phyloP scores from a whole-genome alignment of 2,888 invertebrate species.

The Caradrina clavipalpis region DNA sequence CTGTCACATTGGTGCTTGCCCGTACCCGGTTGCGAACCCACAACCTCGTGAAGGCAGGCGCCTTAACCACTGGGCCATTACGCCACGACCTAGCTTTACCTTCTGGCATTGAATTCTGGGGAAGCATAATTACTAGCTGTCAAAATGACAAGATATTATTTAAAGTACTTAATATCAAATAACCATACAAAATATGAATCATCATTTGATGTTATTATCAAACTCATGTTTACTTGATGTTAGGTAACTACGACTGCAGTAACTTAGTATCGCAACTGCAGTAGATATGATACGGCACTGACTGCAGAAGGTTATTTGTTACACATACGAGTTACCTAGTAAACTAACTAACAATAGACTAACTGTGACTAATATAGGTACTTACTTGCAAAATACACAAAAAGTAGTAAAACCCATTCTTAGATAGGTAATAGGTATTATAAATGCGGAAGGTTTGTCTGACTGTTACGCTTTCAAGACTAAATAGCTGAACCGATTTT shows the following conservation, averaged over 20 bases:
- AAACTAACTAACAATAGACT: constrained; percentile 22
- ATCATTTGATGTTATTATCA: background rate
- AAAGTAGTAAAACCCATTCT: constrained; percentile 2
- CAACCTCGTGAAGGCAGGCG: no score
- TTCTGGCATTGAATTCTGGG: background rate
- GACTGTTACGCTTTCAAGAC: no score
- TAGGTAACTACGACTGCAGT: background rate
- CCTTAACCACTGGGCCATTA: no score
- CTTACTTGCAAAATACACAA: constrained; percentile 21
- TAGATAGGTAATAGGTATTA: no score
- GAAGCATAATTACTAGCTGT: background rate
- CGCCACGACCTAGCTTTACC: no score
- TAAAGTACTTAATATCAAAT: background rate
- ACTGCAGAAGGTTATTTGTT: constrained; percentile 30
- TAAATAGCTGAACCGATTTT: no score
- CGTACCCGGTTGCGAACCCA: no score
- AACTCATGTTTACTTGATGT: background rate
- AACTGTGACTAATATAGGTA: background rate
- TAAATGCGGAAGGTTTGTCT: no score
- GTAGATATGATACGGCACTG: background rate
- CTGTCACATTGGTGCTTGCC: no score
- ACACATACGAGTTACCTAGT: constrained; percentile 25
- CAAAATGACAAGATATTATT: background rate
- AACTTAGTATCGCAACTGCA: constrained; percentile 23
- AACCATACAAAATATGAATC: background rate